phyloP scores from a whole-genome alignment of 2,113 vertebrate species.

The Boleophthalmus pectinirostris region DNA sequence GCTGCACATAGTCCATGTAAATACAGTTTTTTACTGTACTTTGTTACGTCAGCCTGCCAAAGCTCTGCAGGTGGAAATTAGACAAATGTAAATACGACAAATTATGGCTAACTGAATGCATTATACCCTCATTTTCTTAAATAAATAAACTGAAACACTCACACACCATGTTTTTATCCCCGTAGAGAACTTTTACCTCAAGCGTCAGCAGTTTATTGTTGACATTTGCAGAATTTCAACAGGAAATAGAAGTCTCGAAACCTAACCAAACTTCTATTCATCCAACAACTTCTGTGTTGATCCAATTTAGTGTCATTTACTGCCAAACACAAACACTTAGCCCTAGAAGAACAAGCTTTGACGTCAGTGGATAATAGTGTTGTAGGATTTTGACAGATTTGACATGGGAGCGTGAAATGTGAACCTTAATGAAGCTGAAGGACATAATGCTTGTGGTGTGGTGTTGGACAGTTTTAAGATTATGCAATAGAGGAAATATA shows the following conservation, averaged over 20 bases:
- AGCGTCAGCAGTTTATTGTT: background rate
- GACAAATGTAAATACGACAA: no score
- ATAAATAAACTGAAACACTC: background rate
- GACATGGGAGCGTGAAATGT: background rate
- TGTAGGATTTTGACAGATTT: background rate
- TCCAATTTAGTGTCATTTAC: background rate
- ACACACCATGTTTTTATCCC: background rate
- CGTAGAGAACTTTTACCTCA: background rate
- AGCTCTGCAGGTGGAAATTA: no score
- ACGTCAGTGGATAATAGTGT: constrained; percentile 3
- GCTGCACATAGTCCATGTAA: no score
- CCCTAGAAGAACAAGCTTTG: background rate
- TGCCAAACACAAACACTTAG: background rate
- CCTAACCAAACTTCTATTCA: background rate
- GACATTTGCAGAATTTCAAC: background rate
- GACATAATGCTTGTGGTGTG: background rate
- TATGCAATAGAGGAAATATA: background rate
- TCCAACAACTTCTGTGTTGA: background rate
- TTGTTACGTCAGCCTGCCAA: no score
- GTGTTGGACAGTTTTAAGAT: background rate
- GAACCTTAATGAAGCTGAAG: background rate
- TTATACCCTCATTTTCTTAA: no score
- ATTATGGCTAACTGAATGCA: no score
- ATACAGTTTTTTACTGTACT: no score
- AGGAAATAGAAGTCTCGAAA: background rate